Conservation (phyloP, 2,113 vertebrate species). For the Cyanistes caeruleus region DNA sequence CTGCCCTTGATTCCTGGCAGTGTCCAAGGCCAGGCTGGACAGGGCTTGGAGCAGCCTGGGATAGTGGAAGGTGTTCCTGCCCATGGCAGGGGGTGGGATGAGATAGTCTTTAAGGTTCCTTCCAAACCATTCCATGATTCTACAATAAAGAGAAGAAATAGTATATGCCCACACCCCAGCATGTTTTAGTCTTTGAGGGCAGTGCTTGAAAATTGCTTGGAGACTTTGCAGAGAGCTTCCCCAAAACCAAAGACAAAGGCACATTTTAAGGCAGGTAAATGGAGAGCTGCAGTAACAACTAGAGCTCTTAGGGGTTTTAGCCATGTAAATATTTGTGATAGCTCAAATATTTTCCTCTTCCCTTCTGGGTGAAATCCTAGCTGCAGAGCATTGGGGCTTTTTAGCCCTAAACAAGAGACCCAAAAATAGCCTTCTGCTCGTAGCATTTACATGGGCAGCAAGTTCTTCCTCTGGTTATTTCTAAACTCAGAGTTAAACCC, state of each 20-base stretch:
- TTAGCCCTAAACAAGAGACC: neutral
- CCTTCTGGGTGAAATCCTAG: neutral
- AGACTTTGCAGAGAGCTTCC: neutral
- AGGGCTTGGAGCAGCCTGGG: rapidly evolving
- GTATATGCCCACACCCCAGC: neutral
- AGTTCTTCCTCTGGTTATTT: neutral
- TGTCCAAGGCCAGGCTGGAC: neutral
- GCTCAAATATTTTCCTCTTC: neutral
- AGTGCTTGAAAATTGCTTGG: neutral
- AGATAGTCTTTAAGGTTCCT: neutral
- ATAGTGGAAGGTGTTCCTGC: neutral
- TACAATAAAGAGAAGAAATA: neutral
- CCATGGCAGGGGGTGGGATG: rapidly evolving
- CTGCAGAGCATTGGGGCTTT: neutral
- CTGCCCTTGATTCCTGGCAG: neutral
- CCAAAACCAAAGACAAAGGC: neutral
- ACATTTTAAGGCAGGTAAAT: neutral
- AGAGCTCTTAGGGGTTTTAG: neutral
- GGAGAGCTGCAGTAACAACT: neutral
- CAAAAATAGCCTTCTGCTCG: neutral
- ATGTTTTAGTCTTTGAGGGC: neutral
- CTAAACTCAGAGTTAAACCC: neutral
- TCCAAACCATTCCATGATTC: neutral
- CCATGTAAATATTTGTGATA: neutral
- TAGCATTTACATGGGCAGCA: rapidly evolving